Conservation (phyloP, 2,888 invertebrate species). For the Microchrysa polita region DNA sequence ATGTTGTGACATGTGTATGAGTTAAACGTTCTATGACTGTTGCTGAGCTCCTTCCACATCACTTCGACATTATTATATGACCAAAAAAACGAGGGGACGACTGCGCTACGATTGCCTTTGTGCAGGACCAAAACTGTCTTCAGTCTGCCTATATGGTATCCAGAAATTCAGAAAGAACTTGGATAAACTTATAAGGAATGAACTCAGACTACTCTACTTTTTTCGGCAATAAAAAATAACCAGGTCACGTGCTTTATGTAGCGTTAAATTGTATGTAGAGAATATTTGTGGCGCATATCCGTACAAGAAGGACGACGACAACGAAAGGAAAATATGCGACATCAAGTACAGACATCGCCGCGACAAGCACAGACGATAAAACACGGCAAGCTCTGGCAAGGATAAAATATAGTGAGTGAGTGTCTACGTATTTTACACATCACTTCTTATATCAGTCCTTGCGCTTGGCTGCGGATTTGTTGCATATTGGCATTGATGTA, state of each 20-base stretch:
- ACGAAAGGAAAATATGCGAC: not conserved
- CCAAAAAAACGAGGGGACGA: not conserved
- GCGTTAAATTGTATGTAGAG: slow-evolving; percentile 40
- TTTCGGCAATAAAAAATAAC: slow-evolving; percentile 36
- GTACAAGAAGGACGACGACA: not conserved
- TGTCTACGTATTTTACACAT: slow-evolving; percentile 24
- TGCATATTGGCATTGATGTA: not conserved
- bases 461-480: not conserved
- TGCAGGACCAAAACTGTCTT: not conserved
- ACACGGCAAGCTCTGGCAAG: not conserved
- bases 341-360: not conserved
- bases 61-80: not conserved
- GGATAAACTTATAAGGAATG: slow-evolving; percentile 3
- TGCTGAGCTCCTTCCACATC: not conserved
- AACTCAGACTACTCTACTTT: slow-evolving; percentile 11
- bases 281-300: slow-evolving; percentile 1
- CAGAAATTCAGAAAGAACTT: not conserved
- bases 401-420: slow-evolving; percentile 5
- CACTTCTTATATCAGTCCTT: slow-evolving; percentile 21
- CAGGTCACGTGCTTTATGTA: slow-evolving; percentile 44
- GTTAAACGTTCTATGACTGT: slow-evolving; percentile 36
- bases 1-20: slow-evolving; percentile 40
- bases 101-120: not conserved
- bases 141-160: no score
- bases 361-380: not conserved